Evolutionary conservation across 2,113 vertebrate genomes (phyloP).

Genomic region (Ameiurus melas): DNA sequence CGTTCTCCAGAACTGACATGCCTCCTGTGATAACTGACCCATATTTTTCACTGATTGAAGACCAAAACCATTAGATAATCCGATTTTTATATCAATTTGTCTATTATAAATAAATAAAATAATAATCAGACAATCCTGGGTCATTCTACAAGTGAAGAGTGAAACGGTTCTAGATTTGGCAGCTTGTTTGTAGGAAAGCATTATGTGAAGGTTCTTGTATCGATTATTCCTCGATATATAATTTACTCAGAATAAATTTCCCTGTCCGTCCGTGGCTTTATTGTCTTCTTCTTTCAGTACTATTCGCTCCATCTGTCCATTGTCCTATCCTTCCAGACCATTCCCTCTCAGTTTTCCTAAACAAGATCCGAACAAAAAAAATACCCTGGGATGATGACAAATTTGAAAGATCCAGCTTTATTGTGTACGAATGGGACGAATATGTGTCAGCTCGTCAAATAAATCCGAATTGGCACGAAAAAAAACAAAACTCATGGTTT

Average conservation of each 20-base stretch:
- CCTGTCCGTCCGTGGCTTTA: background rate
- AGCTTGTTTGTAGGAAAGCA: background rate
- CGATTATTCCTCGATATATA: background rate
- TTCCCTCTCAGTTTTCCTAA: background rate
- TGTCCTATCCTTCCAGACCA: background rate
- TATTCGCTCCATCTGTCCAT: background rate
- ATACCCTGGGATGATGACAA: background rate
- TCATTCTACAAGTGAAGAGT: background rate
- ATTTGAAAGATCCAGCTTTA: background rate
- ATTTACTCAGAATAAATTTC: background rate
- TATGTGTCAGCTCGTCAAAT: background rate
- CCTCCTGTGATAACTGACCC: background rate
- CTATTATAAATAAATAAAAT: background rate
- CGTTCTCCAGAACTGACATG: slow-evolving; percentile 58
- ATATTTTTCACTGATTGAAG: background rate
- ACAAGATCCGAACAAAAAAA: background rate
- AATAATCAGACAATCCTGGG: background rate
- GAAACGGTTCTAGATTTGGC: background rate
- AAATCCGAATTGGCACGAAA: background rate
- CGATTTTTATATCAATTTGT: background rate
- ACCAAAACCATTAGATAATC: background rate
- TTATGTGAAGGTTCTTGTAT: background rate
- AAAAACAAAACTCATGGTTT: background rate
- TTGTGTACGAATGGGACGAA: background rate
- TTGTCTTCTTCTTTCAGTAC: background rate